A percentile compares a stretch with the other conserved stretches of the same genome.
Evolutionary conservation across 2,797 vertebrate genomes (phyloP).

Genomic region (Leptodactylus fallax): DNA sequence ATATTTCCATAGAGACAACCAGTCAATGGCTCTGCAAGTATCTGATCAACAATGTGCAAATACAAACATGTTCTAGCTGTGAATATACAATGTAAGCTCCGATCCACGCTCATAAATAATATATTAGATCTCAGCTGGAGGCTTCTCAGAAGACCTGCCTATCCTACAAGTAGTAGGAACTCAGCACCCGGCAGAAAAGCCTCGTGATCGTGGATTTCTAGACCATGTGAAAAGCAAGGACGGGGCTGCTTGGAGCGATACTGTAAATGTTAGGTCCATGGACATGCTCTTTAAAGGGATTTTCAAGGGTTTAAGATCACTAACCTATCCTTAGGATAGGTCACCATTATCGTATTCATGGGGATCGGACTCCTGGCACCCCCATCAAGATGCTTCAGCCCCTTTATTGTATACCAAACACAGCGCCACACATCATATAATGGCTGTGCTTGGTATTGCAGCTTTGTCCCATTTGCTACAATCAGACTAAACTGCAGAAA

Average conservation of each 20-base stretch:
- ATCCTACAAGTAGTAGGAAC: not conserved
- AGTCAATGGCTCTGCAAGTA: not conserved
- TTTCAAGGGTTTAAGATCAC: too few relatives aligned
- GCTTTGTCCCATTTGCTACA: too few relatives aligned
- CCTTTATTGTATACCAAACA: too few relatives aligned
- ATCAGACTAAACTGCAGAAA: too few relatives aligned
- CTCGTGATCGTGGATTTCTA: not conserved
- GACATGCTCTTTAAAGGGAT: too few relatives aligned
- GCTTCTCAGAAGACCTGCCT: too few relatives aligned
- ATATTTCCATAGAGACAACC: not conserved
- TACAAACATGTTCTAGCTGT: conserved; percentile 2
- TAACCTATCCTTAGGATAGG: too few relatives aligned
- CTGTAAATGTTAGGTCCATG: not conserved
- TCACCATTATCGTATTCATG: too few relatives aligned
- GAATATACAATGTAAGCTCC: not conserved
- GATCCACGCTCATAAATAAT: not conserved
- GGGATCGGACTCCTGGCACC: too few relatives aligned
- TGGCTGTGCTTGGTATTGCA: too few relatives aligned
- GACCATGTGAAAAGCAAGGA: not conserved
- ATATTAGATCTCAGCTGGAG: not conserved
- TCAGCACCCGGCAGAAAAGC: not conserved
- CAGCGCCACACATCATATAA: too few relatives aligned
- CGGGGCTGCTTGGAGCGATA: not conserved
- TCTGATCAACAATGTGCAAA: conserved; percentile 11
- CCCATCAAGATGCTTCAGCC: too few relatives aligned